phyloP scores from a whole-genome alignment of 2,113 vertebrate genomes.

The Xiphophorus couchianus region DNA sequence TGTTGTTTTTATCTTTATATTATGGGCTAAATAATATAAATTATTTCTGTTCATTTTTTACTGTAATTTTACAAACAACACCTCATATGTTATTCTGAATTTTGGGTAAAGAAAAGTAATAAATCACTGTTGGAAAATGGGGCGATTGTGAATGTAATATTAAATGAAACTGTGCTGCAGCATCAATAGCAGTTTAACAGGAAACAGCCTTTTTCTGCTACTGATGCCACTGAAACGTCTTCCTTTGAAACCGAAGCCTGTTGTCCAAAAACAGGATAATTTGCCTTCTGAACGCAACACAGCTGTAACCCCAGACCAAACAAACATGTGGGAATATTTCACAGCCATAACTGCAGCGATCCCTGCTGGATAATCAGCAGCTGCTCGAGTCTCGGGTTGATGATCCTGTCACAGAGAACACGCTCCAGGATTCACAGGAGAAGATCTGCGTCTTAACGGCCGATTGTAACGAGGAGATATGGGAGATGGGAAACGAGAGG shows the following conservation, averaged over 20 bases:
- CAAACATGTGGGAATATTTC: not conserved
- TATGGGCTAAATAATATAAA: too few relatives aligned
- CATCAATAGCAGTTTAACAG: too few relatives aligned
- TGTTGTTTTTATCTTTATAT: too few relatives aligned
- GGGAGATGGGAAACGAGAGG: not conserved
- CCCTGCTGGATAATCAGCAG: too few relatives aligned
- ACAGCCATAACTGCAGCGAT: too few relatives aligned
- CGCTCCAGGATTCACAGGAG: not conserved
- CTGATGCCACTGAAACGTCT: not conserved
- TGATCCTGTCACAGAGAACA: too few relatives aligned
- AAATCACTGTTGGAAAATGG: too few relatives aligned
- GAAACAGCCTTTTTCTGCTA: not conserved
- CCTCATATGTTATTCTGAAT: too few relatives aligned
- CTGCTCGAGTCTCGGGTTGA: too few relatives aligned
- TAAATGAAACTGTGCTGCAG: not conserved
- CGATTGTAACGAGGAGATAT: not conserved
- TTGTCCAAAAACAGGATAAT: not conserved
- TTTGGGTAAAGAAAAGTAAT: too few relatives aligned
- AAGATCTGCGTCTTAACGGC: constrained; percentile 16
- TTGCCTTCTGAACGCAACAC: not conserved
- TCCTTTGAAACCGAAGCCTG: not conserved
- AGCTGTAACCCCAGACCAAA: not conserved
- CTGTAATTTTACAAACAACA: too few relatives aligned
- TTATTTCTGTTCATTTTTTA: too few relatives aligned
- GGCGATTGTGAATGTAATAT: not conserved